A percentile compares a stretch with the other conserved stretches of the same genome.
Conservation (phyloP, 2,113 vertebrate genomes). For the Narcine bancroftii region DNA sequence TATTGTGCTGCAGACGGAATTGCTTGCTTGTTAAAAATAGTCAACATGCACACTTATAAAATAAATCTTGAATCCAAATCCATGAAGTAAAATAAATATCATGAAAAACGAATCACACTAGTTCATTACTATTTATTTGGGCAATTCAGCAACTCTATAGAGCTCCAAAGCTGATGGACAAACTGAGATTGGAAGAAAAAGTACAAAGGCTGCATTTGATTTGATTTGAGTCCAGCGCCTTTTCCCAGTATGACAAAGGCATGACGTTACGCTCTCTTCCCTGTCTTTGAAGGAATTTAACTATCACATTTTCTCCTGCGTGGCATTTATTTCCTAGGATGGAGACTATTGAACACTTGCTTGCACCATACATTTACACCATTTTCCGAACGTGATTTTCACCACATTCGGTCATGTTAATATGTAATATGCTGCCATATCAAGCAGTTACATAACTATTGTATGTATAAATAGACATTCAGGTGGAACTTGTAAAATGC, state of each 20-base stretch:
- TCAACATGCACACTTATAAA: not conserved
- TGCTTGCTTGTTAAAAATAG: conserved; percentile 13
- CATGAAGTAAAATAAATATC: not conserved
- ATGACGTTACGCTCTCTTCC: not conserved
- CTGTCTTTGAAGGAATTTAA: not conserved
- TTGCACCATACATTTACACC: not conserved
- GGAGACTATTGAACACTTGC: not conserved
- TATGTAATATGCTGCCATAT: conserved; percentile 8
- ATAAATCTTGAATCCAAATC: conserved; percentile 3
- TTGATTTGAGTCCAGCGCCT: not conserved
- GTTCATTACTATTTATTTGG: not conserved
- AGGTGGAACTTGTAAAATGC: conserved; percentile 12
- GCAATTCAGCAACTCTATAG: not conserved
- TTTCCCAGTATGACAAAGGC: not conserved
- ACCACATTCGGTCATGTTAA: not conserved
- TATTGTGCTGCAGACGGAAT: not conserved
- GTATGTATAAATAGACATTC: not conserved
- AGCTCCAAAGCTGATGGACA: not conserved
- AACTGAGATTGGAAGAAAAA: not conserved
- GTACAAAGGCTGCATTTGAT: not conserved
- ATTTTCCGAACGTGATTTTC: not conserved
- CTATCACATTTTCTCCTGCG: not conserved
- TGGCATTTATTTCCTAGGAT: not conserved
- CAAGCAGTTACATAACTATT: conserved; percentile 18
- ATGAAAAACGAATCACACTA: not conserved